Base-by-base conservation (phyloP, 2,113 vertebrate genomes). In the Tringa solitaria region DNA sequence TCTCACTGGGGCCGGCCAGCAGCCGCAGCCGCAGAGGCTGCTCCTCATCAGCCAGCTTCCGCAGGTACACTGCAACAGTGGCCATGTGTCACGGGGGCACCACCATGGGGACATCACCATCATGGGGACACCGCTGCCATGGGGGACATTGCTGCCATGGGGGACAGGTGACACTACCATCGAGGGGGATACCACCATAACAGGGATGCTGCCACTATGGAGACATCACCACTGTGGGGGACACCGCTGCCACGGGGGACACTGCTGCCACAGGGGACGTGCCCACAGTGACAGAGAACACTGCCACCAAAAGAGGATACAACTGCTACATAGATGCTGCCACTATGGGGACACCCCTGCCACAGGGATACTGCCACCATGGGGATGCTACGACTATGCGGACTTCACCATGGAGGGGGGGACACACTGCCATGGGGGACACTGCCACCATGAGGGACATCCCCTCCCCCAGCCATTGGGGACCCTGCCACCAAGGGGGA, bases 1-100 rank as follows among this genome's bases (percentile, higher is more conserved):
- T 99, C 96, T 99, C 99, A 45, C 98, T 99, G 63, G 99, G 99
- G 5, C 99, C 99, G 1, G 99, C 98, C 81, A 99, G 98, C 85
- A 99, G 96, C 45, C 99, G 98, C 37, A 99, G 97, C 65, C 97
- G 97, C 78, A 99, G 97, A 4, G 99, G 99, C 41, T 98, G 96
- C 87, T 99, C 99, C 2, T 99, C 99, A 10, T 99, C 98, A 0
- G 97, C 94, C 91, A 99, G 95, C 96, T 99, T 99, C 82, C 98
- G 98, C 77, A 99, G 94, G 96, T 97, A 99, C 85, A 99, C 99
- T 99, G 96, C 70, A 76, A 91, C 0, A 13, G 43, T 2, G 9
- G 64, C 45, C 74, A 24, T 0, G 1, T 0, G 14, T 90, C 74
- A 95, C 4, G 2, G 19, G 10, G 4, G 56, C 50, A 46, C 28